Conservation (phyloP, 2,113 vertebrate genomes). For the Nyctereutes procyonoides region DNA sequence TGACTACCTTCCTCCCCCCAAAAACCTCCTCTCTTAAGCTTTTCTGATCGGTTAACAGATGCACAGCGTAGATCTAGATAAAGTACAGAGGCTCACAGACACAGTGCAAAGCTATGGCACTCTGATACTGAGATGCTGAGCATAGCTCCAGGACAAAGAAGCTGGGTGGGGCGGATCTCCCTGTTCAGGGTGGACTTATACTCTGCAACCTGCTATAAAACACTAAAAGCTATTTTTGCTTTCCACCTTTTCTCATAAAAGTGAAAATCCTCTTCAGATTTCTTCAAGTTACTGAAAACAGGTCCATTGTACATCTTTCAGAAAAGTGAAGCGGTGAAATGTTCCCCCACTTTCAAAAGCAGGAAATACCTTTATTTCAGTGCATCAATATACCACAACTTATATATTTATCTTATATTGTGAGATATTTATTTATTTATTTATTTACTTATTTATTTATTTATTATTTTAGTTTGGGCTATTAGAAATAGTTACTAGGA, state of each 20-base stretch:
- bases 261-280: not conserved
- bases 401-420: not conserved
- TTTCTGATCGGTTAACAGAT: not conserved
- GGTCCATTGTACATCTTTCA: not conserved
- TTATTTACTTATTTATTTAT: too few relatives aligned
- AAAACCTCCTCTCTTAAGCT: not conserved
- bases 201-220: not conserved
- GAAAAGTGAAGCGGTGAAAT: not conserved
- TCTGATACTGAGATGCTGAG: not conserved
- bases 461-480: not conserved
- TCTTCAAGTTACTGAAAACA: not conserved
- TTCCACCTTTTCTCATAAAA: not conserved
- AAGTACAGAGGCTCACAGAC: not conserved
- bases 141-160: not conserved
- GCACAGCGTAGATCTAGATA: not conserved
- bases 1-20: not conserved
- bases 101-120: not conserved
- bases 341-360: not conserved
- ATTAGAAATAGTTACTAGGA: not conserved
- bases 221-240: not conserved
- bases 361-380: not conserved
- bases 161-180: not conserved
- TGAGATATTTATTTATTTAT: not conserved
- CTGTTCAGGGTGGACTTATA: not conserved
- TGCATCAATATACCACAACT: not conserved